Percentiles rank a stretch among this genome's conserved stretches.
These are phyloP conservation scores for Glaucomys volans DNA, from an alignment of 2,113 vertebrate genomes.

Conservation along the genomic window DNA sequence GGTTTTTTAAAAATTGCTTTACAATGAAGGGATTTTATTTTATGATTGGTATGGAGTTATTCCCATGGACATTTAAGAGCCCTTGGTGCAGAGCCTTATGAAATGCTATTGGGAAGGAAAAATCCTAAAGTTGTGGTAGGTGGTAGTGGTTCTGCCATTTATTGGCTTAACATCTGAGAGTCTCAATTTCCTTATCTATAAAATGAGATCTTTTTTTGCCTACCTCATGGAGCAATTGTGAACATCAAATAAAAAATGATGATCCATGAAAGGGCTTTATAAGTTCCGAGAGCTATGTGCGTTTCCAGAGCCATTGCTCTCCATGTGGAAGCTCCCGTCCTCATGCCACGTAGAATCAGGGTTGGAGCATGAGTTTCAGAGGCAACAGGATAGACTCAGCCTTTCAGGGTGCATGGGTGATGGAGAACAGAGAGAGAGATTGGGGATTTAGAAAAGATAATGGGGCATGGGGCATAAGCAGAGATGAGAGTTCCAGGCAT, in stretches of 20 bases:
- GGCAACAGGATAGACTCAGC: background rate
- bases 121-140: background rate
- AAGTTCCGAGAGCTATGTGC: background rate
- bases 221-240: background rate
- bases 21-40: constrained; percentile 72
- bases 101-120: constrained; percentile 10
- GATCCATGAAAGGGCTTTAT: background rate
- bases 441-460: background rate
- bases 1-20: constrained; percentile 38
- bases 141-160: background rate
- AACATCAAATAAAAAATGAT: background rate
- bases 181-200: background rate
- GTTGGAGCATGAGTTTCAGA: background rate
- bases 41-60: constrained; percentile 16
- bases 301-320: background rate
- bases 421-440: background rate
- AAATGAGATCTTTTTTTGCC: constrained; percentile 7
- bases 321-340: background rate
- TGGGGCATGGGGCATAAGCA: background rate
- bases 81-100: constrained; percentile 4
- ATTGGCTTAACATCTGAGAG: background rate
- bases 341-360: background rate
- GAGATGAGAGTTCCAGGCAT: background rate
- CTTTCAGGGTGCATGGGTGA: background rate
- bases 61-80: constrained; percentile 45